Evolutionary conservation across 1,140 invertebrate genomes (phyloP).

Genomic region (Trichonephila inaurata): DNA sequence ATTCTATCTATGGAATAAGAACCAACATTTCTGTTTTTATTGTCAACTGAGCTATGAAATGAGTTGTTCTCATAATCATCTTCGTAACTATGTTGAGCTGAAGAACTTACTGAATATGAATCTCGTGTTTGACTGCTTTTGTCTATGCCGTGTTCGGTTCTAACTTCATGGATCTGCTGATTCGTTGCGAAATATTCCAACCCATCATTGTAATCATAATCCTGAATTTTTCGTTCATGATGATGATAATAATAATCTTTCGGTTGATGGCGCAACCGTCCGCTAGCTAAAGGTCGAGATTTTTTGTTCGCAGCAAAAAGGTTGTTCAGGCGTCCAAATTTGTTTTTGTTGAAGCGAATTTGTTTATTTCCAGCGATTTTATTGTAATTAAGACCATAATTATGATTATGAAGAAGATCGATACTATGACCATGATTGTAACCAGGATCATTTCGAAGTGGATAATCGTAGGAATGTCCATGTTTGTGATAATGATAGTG

Average conservation of each 20-base stretch:
- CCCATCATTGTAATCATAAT: not conserved
- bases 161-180: not conserved
- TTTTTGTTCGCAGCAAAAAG: not conserved
- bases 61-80: not conserved
- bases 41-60: no score
- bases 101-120: not conserved
- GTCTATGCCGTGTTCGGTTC: not conserved
- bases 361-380: not conserved
- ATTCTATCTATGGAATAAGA: not conserved
- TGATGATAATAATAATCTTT: not conserved
- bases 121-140: not conserved
- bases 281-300: not conserved
- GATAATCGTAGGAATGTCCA: not conserved
- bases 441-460: not conserved
- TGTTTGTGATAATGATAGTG: conserved; percentile 47
- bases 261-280: not conserved
- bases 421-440: not conserved
- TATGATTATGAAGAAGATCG: not conserved
- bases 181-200: not conserved
- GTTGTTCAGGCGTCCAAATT: not conserved
- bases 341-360: not conserved
- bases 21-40: no score
- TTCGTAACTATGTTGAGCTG: not conserved
- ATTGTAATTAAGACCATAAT: not conserved
- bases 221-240: not conserved